Evolutionary conservation across 2,888 invertebrate species (phyloP).

Genomic region (Boloria euphrosyne): DNA sequence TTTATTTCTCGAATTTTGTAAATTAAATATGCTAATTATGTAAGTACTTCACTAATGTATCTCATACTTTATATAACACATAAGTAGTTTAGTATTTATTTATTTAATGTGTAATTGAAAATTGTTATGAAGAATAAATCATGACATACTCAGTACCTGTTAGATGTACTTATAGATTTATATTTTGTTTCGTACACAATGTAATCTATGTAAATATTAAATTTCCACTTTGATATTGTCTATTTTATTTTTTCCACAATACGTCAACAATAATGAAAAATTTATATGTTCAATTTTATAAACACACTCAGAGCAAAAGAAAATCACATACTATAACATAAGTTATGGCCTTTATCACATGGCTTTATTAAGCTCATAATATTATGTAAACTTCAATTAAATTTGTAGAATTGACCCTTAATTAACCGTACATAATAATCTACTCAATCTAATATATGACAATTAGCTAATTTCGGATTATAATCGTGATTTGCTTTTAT

Average conservation of each 20-base stretch:
- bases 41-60: not conserved
- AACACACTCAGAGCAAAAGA: no score
- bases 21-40: not conserved
- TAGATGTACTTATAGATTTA: slow-evolving; percentile 28
- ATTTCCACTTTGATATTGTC: not conserved
- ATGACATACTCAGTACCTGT: slow-evolving; percentile 30
- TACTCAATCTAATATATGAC: no score
- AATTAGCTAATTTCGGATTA: no score
- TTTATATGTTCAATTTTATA: no score
- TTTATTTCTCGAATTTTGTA: slow-evolving; percentile 27
- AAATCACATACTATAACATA: no score
- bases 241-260: slow-evolving; percentile 4
- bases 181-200: slow-evolving; percentile 13
- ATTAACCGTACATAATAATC: no score
- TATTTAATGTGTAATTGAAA: not conserved
- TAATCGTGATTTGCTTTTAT: no score
- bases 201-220: slow-evolving; percentile 29
- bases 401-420: no score
- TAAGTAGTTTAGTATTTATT: slow-evolving; percentile 7
- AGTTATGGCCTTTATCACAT: no score
- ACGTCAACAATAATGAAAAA: no score
- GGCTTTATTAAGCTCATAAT: no score
- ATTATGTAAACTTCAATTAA: no score
- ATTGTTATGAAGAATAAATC: not conserved
- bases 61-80: not conserved